Conservation (phyloP, 92 coral and sea anemone species). For the Palythoa grandis region DNA sequence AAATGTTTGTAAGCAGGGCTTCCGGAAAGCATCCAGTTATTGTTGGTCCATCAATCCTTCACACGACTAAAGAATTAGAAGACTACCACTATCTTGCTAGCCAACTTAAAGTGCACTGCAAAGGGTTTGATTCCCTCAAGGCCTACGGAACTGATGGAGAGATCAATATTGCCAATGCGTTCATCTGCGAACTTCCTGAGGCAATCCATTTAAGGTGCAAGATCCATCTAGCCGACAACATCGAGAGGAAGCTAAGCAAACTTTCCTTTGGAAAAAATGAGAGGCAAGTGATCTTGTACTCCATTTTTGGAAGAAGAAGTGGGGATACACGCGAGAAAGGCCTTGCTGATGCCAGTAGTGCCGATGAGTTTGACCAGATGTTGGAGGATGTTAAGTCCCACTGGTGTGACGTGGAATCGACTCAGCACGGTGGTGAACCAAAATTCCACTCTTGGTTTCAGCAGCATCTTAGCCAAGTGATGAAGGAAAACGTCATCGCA, state of each 20-base stretch:
- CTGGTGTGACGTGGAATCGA: conserved; percentile 56
- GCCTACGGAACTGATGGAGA: conserved; percentile 71
- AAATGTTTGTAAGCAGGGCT: conserved; percentile 56
- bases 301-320: conserved; percentile 58
- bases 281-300: conserved; percentile 37
- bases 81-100: conserved; percentile 51
- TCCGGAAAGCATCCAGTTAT: conserved; percentile 50
- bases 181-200: conserved; percentile 61
- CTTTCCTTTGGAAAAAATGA: conserved; percentile 52
- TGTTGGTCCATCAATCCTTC: conserved; percentile 61
- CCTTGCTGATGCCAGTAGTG: conserved; percentile 59
- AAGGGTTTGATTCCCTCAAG: conserved; percentile 46
- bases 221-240: conserved; percentile 61
- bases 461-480: conserved; percentile 42
- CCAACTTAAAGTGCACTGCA: conserved; percentile 56
- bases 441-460: conserved; percentile 61
- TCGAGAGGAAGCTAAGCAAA: conserved; percentile 54
- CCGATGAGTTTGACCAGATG: conserved; percentile 64
- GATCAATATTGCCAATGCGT: conserved; percentile 59
- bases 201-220: conserved; percentile 60
- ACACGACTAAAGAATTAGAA: conserved; percentile 55
- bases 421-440: conserved; percentile 58
- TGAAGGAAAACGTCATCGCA: conserved; percentile 68
- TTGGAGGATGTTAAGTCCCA: conserved; percentile 36
- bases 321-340: conserved; percentile 49